Evolutionary conservation across 2,888 invertebrate genomes (phyloP), one percentile per base, ranked within the genome.

Genomic region (Atethmia centrago): DNA sequence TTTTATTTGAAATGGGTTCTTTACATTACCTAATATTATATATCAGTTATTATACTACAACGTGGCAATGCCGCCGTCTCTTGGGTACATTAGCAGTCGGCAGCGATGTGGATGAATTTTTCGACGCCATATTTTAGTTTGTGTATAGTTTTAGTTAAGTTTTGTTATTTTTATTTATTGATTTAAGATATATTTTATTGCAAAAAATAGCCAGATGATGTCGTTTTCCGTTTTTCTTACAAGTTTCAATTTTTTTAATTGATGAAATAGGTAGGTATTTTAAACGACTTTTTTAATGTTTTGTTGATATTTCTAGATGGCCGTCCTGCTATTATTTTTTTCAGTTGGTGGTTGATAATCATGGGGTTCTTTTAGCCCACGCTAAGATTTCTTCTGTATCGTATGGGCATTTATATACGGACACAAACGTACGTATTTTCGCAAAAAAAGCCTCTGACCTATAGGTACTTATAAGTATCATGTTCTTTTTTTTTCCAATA

Each of bases 1-100:
- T 14, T 45, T 53, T 71, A 47, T 61, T 63, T 45, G 16, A 0
- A 14, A 9, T 3, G 62, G 82, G 82, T 82, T 79, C 74, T 76
- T 59, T 25, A 51, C 1, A 28, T 25, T n/a, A n/a, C n/a, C n/a
- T n/a, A n/a, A n/a, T n/a, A n/a, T n/a, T n/a, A n/a, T n/a, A n/a
- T n/a, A n/a, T n/a, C n/a, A n/a, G n/a, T n/a, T n/a, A n/a, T n/a
- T n/a, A n/a, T n/a, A n/a, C n/a, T n/a, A n/a, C n/a, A n/a, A n/a
- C n/a, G n/a, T n/a, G n/a, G n/a, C n/a, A n/a, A n/a, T n/a, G n/a
- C n/a, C n/a, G n/a, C n/a, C n/a, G n/a, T n/a, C n/a, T n/a, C n/a
- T n/a, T n/a, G n/a, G n/a, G n/a, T n/a, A n/a, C n/a, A n/a, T n/a
- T n/a, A n/a, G n/a, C n/a, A n/a, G n/a, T n/a, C n/a, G n/a, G n/a